Conservation (phyloP, 23 tunicate species). For the Trididemnum clinides region DNA sequence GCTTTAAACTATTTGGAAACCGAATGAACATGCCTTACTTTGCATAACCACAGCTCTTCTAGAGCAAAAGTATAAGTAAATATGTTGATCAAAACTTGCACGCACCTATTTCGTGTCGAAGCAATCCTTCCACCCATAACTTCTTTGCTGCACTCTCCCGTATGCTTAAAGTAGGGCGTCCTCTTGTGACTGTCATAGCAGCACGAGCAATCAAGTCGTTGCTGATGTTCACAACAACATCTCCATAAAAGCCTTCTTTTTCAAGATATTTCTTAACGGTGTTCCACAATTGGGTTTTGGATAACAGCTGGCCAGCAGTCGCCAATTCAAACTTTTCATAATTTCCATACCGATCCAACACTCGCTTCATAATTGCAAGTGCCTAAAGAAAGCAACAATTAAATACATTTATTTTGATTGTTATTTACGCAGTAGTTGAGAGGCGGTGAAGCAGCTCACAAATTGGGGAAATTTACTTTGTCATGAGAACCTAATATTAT, state of each 20-base stretch:
- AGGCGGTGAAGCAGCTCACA: too few relatives aligned
- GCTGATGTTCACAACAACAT: slow-evolving; percentile 86
- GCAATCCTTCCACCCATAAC: slow-evolving; percentile 88
- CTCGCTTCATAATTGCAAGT: slow-evolving; percentile 59
- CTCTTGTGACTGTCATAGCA: slow-evolving; percentile 88
- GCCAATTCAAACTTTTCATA: slow-evolving; percentile 89
- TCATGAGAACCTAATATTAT: too few relatives aligned
- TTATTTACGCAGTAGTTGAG: too few relatives aligned
- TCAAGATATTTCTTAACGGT: slow-evolving; percentile 64
- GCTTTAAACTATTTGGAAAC: too few relatives aligned
- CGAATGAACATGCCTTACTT: too few relatives aligned
- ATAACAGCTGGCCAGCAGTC: slow-evolving; percentile 74
- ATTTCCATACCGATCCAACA: slow-evolving; percentile 71
- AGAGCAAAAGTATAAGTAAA: too few relatives aligned
- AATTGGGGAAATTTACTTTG: too few relatives aligned
- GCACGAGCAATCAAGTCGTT: slow-evolving; percentile 78
- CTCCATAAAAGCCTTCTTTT: slow-evolving; percentile 82
- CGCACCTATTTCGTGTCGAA: slow-evolving; percentile 80
- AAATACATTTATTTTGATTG: too few relatives aligned
- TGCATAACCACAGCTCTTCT: too few relatives aligned
- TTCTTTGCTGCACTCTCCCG: slow-evolving; percentile 78
- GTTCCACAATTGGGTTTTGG: slow-evolving; percentile 85
- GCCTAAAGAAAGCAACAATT: too few relatives aligned
- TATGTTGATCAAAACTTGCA: too few relatives aligned
- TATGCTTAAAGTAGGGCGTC: slow-evolving; percentile 90